Evolutionary conservation across 1,140 invertebrate genomes (phyloP).

Genomic region (Sweltsa coloradensis): DNA sequence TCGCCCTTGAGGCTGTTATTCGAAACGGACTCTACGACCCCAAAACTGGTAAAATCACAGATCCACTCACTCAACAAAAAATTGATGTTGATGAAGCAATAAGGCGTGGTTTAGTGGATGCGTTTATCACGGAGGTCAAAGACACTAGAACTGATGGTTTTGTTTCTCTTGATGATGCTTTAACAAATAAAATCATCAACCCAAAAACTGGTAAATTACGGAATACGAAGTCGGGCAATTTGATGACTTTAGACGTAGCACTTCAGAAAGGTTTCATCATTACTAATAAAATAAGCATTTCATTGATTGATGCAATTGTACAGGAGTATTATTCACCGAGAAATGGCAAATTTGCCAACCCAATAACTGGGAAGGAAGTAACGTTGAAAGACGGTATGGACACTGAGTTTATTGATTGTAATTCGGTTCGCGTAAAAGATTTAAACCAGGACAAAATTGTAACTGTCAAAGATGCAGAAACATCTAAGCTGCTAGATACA

Average conservation of each 20-base stretch:
- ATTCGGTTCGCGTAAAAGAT: conserved; percentile 58
- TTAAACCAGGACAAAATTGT: conserved; percentile 52
- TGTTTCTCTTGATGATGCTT: conserved; percentile 52
- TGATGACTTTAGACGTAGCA: conserved; percentile 55
- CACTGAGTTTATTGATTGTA: conserved; percentile 55
- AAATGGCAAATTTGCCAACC: conserved; percentile 67
- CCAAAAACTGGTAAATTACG: conserved; percentile 49
- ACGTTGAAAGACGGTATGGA: conserved; percentile 58
- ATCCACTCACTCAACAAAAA: conserved; percentile 52
- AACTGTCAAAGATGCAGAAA: conserved; percentile 52
- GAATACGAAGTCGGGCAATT: conserved; percentile 50
- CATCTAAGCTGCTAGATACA: conserved; percentile 53
- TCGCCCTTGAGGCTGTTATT: conserved; percentile 64
- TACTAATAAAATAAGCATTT: conserved; percentile 53
- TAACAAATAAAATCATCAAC: conserved; percentile 53
- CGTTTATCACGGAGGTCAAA: conserved; percentile 68
- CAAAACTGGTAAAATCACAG: conserved; percentile 54
- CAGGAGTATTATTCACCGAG: conserved; percentile 65
- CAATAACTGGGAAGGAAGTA: conserved; percentile 58
- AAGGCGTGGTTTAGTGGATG: conserved; percentile 64
- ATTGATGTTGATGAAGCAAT: conserved; percentile 63
- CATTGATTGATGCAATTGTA: conserved; percentile 60
- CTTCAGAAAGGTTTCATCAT: conserved; percentile 52
- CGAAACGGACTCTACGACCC: conserved; percentile 56
- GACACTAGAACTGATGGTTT: conserved; percentile 57